phyloP scores from a whole-genome alignment of 2,797 vertebrate genomes.

The Euthynnus affinis region DNA sequence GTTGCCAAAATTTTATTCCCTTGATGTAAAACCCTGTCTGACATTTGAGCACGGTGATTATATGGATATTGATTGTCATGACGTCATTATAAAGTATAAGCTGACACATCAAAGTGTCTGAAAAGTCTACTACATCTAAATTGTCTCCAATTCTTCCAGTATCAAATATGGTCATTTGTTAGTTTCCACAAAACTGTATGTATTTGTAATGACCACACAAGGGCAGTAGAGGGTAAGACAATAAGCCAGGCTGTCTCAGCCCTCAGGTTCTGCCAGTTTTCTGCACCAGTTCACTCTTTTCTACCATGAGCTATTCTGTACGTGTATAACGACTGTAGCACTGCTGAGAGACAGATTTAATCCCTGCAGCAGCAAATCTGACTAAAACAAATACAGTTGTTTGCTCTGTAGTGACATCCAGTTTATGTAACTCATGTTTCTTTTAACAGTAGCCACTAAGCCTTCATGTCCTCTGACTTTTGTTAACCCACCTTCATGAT shows the following conservation, averaged over 20 bases:
- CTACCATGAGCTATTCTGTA: not conserved
- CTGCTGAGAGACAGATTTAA: not conserved
- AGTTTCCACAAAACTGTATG: conserved; percentile 38
- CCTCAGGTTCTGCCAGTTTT: not conserved
- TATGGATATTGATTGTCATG: not conserved
- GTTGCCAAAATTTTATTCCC: not conserved
- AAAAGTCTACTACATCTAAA: not conserved
- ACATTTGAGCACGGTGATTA: not conserved
- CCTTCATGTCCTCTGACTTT: too few species aligned
- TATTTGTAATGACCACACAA: conserved; percentile 58
- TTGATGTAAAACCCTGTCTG: not conserved
- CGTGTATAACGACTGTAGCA: not conserved
- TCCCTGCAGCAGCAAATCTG: not conserved
- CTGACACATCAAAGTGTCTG: conserved; percentile 28
- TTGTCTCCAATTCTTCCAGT: conserved; percentile 4
- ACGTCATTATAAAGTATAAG: not conserved
- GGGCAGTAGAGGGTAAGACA: conserved; percentile 64
- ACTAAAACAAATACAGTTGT: not conserved
- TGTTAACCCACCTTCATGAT: too few species aligned
- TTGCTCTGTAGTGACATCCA: too few species aligned
- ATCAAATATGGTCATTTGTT: conserved; percentile 34
- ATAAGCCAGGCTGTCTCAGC: not conserved
- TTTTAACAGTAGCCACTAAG: not conserved
- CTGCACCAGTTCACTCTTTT: not conserved
- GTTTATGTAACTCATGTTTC: too few species aligned